Evolutionary conservation across 2,888 invertebrate genomes (phyloP), one percentile per base, ranked within the genome.

Genomic region (Xanthia icteritia): DNA sequence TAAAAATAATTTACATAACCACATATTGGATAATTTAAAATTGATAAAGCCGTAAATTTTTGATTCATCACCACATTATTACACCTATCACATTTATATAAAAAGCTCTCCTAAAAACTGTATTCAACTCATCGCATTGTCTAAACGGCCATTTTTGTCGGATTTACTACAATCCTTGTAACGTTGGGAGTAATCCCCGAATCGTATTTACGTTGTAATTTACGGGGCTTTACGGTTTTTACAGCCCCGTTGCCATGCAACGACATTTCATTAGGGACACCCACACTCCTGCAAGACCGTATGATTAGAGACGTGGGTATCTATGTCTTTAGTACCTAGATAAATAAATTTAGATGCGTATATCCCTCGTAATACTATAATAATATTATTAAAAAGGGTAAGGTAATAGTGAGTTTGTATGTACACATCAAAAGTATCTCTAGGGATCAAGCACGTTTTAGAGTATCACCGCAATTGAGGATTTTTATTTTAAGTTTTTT

Each of bases 141-240:
- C 51, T 72, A 79, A 84, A 84, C 54, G 83, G 69, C 76, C 67
- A 84, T 86, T 89, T 87, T 85, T 83, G 80, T 79, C 77, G 84
- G 85, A 87, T 88, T 87, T 86, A 85, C 76, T 77, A 66, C 74
- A 85, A 89, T 90, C 88, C 88, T 83, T 85, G 60, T 82, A 76
- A 90, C 84, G 84, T 83, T 81, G 85, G 84, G 31, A 77, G 76
- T 87, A 87, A 89, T 87, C 83, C 75, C 58, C 20, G 90, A 93
- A 92, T 93, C 91, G 90, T 70, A 82, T 91, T 90, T 82, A 84
- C 78, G 79, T 76, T 79, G 90, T 90, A 92, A 93, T 94, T 93
- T 92, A 90, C 88, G 86, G 79, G 64, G 72, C 86, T 84, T 42
- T 84, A 85, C 76, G 73, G 85, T 79, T 91, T 93, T 94, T 92